Conservation (phyloP, 2,888 invertebrate genomes). For the Polietes domitor region DNA sequence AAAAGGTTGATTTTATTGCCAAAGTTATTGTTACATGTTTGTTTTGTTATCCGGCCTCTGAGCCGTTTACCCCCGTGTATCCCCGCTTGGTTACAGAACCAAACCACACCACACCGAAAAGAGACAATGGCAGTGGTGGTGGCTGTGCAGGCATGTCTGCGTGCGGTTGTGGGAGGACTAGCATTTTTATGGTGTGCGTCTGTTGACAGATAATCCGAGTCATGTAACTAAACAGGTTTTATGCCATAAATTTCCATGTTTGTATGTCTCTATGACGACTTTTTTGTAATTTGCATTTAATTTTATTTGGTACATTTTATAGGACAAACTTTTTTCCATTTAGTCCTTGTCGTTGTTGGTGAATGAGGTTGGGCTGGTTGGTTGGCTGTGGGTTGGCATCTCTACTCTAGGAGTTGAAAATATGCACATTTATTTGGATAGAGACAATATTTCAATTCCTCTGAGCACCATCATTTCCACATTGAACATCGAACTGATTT, state of each 20-base stretch:
- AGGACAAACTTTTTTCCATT: conserved; percentile 27
- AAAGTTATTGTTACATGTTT: conserved; percentile 53
- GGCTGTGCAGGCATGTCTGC: neutral
- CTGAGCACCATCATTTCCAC: conserved; percentile 51
- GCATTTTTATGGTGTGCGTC: conserved; percentile 24
- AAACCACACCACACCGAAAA: no score
- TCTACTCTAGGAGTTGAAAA: neutral
- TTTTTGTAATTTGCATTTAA: conserved; percentile 59
- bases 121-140: neutral
- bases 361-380: neutral
- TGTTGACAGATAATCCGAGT: conserved; percentile 57
- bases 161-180: neutral
- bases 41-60: conserved; percentile 32
- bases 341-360: conserved; percentile 2
- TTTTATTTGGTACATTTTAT: conserved; percentile 50
- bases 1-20: conserved; percentile 57
- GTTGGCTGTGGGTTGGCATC: neutral
- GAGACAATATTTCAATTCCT: conserved; percentile 56
- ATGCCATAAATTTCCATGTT: conserved; percentile 43
- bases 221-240: conserved; percentile 53
- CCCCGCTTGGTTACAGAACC: no score
- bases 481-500: conserved; percentile 54
- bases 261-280: conserved; percentile 21
- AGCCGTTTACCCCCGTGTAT: neutral
- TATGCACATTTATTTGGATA: conserved; percentile 11